phyloP scores from a whole-genome alignment of 2,888 invertebrate species.

The Tenthredo livida region DNA sequence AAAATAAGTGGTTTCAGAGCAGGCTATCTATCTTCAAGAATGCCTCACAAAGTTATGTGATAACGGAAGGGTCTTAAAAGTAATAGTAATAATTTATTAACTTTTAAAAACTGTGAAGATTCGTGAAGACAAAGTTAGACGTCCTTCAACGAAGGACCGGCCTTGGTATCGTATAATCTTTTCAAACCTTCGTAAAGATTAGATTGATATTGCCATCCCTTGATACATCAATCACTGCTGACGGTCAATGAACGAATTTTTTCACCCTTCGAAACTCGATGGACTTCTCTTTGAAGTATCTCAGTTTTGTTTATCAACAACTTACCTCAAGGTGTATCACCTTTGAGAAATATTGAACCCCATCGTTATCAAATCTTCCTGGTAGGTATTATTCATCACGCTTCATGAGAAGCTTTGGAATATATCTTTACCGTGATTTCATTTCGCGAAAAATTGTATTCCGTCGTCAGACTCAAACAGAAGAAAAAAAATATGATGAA shows the following conservation, averaged over 20 bases:
- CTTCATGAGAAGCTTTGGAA: not conserved
- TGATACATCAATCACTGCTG: not conserved
- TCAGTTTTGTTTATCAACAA: not conserved
- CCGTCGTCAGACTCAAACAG: not conserved
- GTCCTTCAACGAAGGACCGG: not conserved
- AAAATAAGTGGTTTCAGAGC: not conserved
- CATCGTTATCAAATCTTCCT: not conserved
- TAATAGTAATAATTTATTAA: slow-evolving; percentile 5
- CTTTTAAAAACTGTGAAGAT: not conserved
- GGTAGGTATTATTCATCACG: not conserved
- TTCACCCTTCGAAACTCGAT: not conserved
- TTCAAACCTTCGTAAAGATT: slow-evolving; percentile 1
- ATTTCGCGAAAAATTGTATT: not conserved
- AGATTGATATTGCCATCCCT: not conserved
- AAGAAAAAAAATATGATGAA: not conserved
- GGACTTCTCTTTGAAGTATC: not conserved
- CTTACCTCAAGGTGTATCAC: not conserved
- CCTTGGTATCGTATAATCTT: not conserved
- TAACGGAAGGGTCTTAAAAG: not conserved
- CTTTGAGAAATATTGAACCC: not conserved
- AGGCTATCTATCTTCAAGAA: not conserved
- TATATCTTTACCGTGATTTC: not conserved
- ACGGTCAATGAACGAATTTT: not conserved
- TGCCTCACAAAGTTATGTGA: not conserved
- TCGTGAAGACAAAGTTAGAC: not conserved